Conservation (phyloP, 2,888 invertebrate species). For the Rhabditoides inermis region DNA sequence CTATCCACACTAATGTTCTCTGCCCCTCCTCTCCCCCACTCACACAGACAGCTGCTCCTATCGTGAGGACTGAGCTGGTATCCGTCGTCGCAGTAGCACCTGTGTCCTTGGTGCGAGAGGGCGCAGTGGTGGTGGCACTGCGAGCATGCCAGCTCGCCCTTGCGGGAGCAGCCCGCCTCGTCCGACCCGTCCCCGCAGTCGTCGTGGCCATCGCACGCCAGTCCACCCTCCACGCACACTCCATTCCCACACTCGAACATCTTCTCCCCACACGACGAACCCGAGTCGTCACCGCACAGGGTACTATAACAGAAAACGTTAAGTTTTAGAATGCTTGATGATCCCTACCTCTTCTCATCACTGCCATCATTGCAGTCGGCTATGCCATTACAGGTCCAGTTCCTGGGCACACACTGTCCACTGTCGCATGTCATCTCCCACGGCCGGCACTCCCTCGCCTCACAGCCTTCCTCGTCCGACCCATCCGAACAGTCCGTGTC, state of each 20-base stretch:
- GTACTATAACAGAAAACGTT: too few species aligned
- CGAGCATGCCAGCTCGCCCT: background rate
- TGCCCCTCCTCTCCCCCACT: too few species aligned
- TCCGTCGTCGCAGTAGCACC: background rate
- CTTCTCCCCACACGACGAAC: too few species aligned
- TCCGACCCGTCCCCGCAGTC: constrained; percentile 33
- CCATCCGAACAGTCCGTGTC: constrained; percentile 60
- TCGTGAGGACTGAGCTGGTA: too few species aligned
- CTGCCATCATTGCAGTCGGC: constrained; percentile 69
- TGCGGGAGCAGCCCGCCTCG: constrained; percentile 7
- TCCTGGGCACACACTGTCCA: constrained; percentile 57
- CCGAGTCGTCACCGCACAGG: too few species aligned
- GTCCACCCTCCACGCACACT: constrained; percentile 65
- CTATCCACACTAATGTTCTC: too few species aligned
- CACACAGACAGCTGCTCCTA: too few species aligned
- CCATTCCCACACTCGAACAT: constrained; percentile 57
- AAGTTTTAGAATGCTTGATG: too few species aligned
- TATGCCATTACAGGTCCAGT: constrained; percentile 69
- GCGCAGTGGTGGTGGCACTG: background rate
- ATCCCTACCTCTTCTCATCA: constrained; percentile 55
- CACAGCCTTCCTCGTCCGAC: constrained; percentile 63
- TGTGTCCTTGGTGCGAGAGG: background rate
- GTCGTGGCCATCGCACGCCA: constrained; percentile 67
- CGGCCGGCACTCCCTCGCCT: constrained; percentile 33
- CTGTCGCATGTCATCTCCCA: constrained; percentile 17